phyloP scores from a whole-genome alignment of 1,140 invertebrate genomes.

The Daktulosphaira vitifoliae region DNA sequence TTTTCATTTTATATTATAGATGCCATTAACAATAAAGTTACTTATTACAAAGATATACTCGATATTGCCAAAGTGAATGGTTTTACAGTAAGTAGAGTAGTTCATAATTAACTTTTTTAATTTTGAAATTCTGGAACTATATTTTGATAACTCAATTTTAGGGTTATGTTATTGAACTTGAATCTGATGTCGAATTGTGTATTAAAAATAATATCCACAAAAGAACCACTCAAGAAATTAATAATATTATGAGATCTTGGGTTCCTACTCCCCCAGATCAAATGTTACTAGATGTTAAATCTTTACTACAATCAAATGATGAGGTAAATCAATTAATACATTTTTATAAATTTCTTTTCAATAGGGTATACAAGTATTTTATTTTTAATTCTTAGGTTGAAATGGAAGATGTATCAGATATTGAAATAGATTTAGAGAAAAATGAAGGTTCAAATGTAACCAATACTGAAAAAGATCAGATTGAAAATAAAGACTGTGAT shows the following conservation, averaged over 20 bases:
- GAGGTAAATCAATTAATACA: conserved; percentile 48
- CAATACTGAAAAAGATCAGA: neutral
- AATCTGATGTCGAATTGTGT: conserved; percentile 67
- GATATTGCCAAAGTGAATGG: conserved; percentile 76
- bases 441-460: neutral
- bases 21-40: conserved; percentile 71
- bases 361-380: neutral
- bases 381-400: neutral
- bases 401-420: conserved; percentile 11
- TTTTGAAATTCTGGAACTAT: no score
- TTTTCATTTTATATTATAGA: conserved; percentile 91
- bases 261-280: conserved; percentile 63
- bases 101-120: no score
- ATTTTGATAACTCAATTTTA: conserved; percentile 41
- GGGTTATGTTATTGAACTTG: conserved; percentile 83
- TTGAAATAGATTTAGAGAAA: conserved; percentile 22
- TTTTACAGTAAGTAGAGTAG: conserved; percentile 63
- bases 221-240: conserved; percentile 67
- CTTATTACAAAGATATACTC: conserved; percentile 79
- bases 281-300: conserved; percentile 63
- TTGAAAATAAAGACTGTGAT: conserved; percentile 3
- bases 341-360: no score
- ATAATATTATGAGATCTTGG: conserved; percentile 65
- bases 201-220: conserved; percentile 76
- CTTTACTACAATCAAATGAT: conserved; percentile 65